These are phyloP conservation scores for Diorhabda sublineata DNA, from an alignment of 1,140 invertebrate genomes.

Conservation along the genomic window DNA sequence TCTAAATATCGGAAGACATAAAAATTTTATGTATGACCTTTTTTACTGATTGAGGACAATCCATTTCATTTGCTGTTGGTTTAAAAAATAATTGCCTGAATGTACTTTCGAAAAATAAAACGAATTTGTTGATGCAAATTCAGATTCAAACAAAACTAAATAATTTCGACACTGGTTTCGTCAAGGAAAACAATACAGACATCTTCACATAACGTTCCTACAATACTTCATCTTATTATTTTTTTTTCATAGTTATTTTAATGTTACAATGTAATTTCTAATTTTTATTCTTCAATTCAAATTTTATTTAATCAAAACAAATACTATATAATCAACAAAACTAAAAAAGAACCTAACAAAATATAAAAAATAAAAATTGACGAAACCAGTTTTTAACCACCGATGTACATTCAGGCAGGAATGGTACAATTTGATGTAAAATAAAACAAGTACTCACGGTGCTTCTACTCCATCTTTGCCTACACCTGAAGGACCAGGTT, in stretches of 20 bases:
- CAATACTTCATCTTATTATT: no score
- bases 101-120: neutral
- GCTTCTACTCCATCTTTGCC: conserved; percentile 51
- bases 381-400: neutral
- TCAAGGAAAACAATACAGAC: no score
- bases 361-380: neutral
- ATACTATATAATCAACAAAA: no score
- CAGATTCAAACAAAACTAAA: no score
- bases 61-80: neutral
- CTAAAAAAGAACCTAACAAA: neutral
- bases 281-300: no score
- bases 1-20: neutral
- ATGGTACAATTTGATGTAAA: conserved; percentile 22
- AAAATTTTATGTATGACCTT: neutral
- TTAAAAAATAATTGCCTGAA: neutral
- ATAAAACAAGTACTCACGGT: conserved; percentile 53
- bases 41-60: neutral
- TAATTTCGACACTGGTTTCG: no score
- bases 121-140: no score
- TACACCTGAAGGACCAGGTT: conserved; percentile 55
- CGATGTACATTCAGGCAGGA: conserved; percentile 27
- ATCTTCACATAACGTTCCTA: no score
- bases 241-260: no score
- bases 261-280: no score
- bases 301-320: no score